Evolutionary conservation across 2,888 invertebrate species (phyloP).

Genomic region (Shargacucullia verbasci): DNA sequence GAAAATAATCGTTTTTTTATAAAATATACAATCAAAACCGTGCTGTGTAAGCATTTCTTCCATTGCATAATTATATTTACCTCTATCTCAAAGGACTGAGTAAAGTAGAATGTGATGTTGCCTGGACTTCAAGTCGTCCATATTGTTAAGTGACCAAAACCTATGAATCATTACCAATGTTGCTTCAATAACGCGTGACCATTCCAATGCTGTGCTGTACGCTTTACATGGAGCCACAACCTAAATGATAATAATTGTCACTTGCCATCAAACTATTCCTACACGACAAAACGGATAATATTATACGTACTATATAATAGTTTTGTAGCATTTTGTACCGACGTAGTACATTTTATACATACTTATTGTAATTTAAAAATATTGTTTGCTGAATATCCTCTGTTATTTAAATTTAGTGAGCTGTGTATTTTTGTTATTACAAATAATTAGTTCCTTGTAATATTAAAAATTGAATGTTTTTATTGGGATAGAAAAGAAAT

Average conservation of each 20-base stretch:
- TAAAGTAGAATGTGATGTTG: slow-evolving; percentile 36
- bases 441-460: slow-evolving; percentile 71
- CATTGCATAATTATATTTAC: slow-evolving; percentile 49
- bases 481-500: slow-evolving; percentile 67
- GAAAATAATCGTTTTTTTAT: slow-evolving; percentile 24
- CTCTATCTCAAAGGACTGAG: slow-evolving; percentile 50
- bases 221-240: slow-evolving; percentile 32
- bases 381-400: slow-evolving; percentile 55
- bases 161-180: slow-evolving; percentile 22
- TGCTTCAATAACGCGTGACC: slow-evolving; percentile 28
- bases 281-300: slow-evolving; percentile 53
- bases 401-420: slow-evolving; percentile 61
- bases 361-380: slow-evolving; percentile 51
- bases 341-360: slow-evolving; percentile 71
- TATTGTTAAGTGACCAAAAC: slow-evolving; percentile 42
- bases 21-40: slow-evolving; percentile 44
- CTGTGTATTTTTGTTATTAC: slow-evolving; percentile 65
- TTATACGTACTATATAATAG: slow-evolving; percentile 56
- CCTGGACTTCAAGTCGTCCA: slow-evolving; percentile 6
- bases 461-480: slow-evolving; percentile 60
- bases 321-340: slow-evolving; percentile 75
- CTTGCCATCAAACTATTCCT: slow-evolving; percentile 60
- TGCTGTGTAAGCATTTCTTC: slow-evolving; percentile 46
- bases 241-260: slow-evolving; percentile 29
- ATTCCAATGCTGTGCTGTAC: slow-evolving; percentile 39